Conservation (phyloP, 1,140 invertebrate genomes). For the Eumeta japonica region DNA sequence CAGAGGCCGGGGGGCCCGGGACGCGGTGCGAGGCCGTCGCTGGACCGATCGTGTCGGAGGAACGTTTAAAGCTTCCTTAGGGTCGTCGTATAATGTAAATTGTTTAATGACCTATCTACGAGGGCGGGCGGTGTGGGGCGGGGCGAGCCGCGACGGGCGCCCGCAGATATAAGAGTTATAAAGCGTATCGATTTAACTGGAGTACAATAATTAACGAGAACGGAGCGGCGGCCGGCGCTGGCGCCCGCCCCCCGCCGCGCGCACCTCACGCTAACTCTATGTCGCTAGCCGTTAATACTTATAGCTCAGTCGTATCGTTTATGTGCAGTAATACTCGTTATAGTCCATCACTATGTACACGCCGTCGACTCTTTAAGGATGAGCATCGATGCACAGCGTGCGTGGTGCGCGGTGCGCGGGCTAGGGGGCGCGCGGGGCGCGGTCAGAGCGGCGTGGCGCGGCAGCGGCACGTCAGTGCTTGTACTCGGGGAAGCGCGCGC, state of each 20-base stretch:
- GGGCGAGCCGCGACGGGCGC: conserved; percentile 11
- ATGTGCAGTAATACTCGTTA: conserved; percentile 25
- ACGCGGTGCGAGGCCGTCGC: no score
- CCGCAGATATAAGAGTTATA: conserved; percentile 31
- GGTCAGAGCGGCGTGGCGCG: conserved; percentile 22
- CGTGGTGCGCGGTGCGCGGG: conserved; percentile 14
- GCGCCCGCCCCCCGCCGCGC: no score
- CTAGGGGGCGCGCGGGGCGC: conserved; percentile 11
- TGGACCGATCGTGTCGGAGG: no score
- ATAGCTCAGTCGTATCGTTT: conserved; percentile 32
- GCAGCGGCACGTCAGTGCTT: conserved; percentile 39
- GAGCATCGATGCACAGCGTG: conserved; percentile 28
- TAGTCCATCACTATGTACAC: conserved; percentile 28
- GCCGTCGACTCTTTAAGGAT: conserved; percentile 20
- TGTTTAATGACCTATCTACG: no score
- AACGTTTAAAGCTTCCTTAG: no score
- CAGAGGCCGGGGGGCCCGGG: no score
- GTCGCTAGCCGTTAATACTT: conserved; percentile 15
- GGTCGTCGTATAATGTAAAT: no score
- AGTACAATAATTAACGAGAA: conserved; percentile 18
- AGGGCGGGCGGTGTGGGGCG: no score
- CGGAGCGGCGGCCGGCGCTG: no score
- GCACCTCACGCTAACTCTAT: background rate
- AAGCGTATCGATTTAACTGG: conserved; percentile 40
- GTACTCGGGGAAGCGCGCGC: conserved; percentile 61